Base-by-base conservation (phyloP, 2,888 invertebrate species). In the Ormia ochracea region DNA sequence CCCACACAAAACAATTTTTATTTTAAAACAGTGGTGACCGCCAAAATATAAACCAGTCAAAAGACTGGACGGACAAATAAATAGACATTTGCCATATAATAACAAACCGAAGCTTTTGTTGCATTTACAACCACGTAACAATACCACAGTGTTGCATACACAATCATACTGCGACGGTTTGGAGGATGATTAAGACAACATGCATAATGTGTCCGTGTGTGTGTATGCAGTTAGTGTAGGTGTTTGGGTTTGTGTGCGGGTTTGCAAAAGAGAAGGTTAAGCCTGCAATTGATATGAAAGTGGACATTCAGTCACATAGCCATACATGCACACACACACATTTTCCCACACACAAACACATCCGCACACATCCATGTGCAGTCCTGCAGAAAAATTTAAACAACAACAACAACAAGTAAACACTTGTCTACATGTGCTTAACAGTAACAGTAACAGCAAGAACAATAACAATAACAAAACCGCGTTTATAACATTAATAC, bases 221-320 rank as follows among this genome's bases (percentile, higher is more conserved):
- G 38, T 48, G n/a, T 12, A 1, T 26, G 12, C 41, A 45, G 26
- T 21, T 33, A 45, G 33, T 6, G 38, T 17, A 17, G 54, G 50
- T 43, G 52, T 10, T 52, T 65, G 9, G n/a, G 56, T 3, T 21
- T 63, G 52, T 58, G 52, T 23, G 56, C 43, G 26, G 28, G 6
- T 54, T 54, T 31, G 28, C 33, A 66, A 61, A 61, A 58, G 28
- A 56, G 72, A 72, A 81, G 74, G 81, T 75, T 78, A 81, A 81
- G 83, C 77, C 83, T 83, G 83, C 81, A 82, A 82, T 82, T 83
- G 82, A 83, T 83, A 81, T 83, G 82, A 77, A 82, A 81, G 70
- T 75, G 78, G 78, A 81, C 81, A 81, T 74, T 66, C 70, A 66
- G 54, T 58, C 68, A 74, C 19, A 54, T 7, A 7, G 14, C 6